These are phyloP conservation scores for Megathymus violae DNA, from an alignment of 1,140 invertebrate species.

Conservation along the genomic window DNA sequence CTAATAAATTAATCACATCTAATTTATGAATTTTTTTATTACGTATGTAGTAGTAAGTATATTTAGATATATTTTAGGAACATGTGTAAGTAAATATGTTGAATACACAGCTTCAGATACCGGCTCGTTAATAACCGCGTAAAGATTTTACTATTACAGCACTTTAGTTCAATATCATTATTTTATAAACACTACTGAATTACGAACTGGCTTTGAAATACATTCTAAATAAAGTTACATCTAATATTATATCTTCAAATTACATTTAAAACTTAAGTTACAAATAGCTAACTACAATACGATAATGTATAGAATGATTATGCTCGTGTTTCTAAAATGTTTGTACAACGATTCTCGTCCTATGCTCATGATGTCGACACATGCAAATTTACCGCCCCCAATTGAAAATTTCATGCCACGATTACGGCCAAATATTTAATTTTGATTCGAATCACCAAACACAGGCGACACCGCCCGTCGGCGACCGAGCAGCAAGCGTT, in stretches of 20 bases:
- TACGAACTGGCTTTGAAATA: slow-evolving; percentile 1
- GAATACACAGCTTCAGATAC: no score
- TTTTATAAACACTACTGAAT: background rate
- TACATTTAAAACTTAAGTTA: slow-evolving; percentile 1
- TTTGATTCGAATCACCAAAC: slow-evolving; percentile 24
- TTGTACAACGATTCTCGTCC: slow-evolving; percentile 14
- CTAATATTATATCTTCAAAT: slow-evolving; percentile 5
- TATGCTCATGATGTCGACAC: slow-evolving; percentile 25
- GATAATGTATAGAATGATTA: slow-evolving; percentile 21
- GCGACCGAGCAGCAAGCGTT: slow-evolving; percentile 23
- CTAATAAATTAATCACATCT: no score
- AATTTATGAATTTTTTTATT: no score
- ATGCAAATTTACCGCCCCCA: slow-evolving; percentile 38
- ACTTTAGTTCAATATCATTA: background rate
- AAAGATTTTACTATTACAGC: background rate
- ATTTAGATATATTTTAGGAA: no score
- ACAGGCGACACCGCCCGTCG: slow-evolving; percentile 5
- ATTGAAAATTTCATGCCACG: slow-evolving; percentile 17
- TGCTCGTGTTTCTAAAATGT: slow-evolving; percentile 28
- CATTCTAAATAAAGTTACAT: no score
- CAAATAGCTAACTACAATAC: slow-evolving; percentile 19
- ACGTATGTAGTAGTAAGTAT: no score
- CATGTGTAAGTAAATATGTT: no score
- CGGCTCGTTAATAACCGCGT: no score
- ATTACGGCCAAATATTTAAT: slow-evolving; percentile 19